Conservation (phyloP, 2,797 vertebrate genomes). For the Sebastolobus altivelis region DNA sequence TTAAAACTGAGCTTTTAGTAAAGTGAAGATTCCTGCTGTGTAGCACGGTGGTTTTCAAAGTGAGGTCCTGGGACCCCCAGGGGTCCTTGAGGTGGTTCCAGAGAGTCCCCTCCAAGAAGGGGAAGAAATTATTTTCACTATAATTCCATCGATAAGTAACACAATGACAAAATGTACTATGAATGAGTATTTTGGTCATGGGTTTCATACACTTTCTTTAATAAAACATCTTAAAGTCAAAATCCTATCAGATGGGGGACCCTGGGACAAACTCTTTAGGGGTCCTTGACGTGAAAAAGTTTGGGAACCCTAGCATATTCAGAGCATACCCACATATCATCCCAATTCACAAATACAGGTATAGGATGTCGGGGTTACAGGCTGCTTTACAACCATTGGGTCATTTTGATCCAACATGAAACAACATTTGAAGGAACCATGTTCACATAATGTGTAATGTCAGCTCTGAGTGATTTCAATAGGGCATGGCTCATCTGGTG, state of each 20-base stretch:
- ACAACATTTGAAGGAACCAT: not conserved
- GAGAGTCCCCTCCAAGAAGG: not conserved
- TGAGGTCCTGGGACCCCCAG: not conserved
- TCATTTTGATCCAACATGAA: not conserved
- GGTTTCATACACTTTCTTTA: not conserved
- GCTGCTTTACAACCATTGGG: not conserved
- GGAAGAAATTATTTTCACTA: not conserved
- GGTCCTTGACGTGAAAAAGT: not conserved
- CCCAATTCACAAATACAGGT: not conserved
- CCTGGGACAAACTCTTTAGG: too few relatives aligned
- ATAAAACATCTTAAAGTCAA: not conserved
- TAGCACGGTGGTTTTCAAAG: not conserved
- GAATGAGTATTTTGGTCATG: not conserved
- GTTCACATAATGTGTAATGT: not conserved
- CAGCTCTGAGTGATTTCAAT: not conserved
- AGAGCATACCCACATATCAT: not conserved
- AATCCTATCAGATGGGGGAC: too few relatives aligned
- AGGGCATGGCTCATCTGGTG: conserved; percentile 27
- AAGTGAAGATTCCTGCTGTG: not conserved
- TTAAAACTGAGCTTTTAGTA: not conserved
- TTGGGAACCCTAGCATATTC: not conserved
- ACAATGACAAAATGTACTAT: not conserved
- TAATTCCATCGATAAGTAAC: not conserved
- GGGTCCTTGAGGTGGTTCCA: not conserved
- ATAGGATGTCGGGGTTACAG: not conserved